Evolutionary conservation across 2,113 vertebrate genomes (phyloP).

Genomic region (Xiphophorus couchianus): DNA sequence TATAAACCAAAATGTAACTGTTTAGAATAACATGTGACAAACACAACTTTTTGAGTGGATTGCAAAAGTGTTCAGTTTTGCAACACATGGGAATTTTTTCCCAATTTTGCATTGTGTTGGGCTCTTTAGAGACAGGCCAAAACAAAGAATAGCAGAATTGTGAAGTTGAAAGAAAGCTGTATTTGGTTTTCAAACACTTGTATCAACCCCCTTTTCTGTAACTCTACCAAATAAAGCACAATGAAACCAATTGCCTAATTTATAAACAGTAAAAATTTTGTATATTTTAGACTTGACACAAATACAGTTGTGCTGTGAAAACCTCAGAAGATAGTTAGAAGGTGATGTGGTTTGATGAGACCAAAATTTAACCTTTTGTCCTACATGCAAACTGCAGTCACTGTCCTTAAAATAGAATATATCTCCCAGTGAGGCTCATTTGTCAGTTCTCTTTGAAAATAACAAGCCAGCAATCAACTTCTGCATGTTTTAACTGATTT

Average conservation of each 20-base stretch:
- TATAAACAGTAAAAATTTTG: neutral
- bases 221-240: neutral
- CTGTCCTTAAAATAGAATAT: neutral
- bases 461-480: neutral
- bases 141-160: neutral
- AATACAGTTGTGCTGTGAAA: neutral
- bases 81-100: neutral
- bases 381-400: neutral
- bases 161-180: neutral
- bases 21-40: constrained; percentile 3
- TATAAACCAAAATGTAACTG: neutral
- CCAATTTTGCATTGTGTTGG: neutral
- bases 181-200: neutral
- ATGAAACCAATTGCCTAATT: neutral
- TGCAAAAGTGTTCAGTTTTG: too few species aligned
- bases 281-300: neutral
- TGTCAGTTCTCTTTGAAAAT: neutral
- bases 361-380: too few species aligned
- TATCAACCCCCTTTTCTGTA: too few species aligned
- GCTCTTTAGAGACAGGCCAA: neutral
- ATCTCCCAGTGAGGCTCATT: neutral
- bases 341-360: neutral
- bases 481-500: too few species aligned
- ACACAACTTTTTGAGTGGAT: neutral
- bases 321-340: neutral